A percentile compares a stretch with the other conserved stretches of the same genome.
These are phyloP conservation scores for Nannospalax galili DNA, from an alignment of 2,113 vertebrate genomes.

Conservation along the genomic window DNA sequence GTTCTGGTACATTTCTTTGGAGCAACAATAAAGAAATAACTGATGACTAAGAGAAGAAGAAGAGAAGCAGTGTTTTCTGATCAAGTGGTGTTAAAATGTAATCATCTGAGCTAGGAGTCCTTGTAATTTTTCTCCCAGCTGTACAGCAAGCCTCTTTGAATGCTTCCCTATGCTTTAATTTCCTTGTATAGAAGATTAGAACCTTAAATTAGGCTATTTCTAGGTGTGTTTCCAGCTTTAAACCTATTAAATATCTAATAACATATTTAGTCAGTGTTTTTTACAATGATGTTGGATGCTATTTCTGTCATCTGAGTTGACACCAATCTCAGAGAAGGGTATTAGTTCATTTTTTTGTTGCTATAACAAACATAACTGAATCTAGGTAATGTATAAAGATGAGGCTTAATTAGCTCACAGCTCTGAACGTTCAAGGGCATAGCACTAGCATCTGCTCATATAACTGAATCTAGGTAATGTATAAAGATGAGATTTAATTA, in stretches of 20 bases:
- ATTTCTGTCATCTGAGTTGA: background rate
- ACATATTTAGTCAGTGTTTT: background rate
- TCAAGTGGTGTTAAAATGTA: constrained; percentile 41
- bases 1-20: constrained; percentile 43
- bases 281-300: background rate
- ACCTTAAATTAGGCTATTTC: background rate
- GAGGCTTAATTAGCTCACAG: background rate
- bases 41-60: background rate
- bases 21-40: constrained; percentile 29
- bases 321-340: background rate
- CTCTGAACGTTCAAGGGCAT: background rate
- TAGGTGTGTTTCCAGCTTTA: background rate
- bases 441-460: background rate
- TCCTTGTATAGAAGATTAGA: constrained; percentile 29
- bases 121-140: background rate
- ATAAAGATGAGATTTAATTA: background rate
- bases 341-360: background rate
- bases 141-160: background rate
- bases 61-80: background rate
- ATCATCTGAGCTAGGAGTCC: background rate
- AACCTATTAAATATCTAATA: background rate
- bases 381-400: background rate
- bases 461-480: background rate
- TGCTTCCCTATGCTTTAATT: background rate
- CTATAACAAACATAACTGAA: background rate